Base-by-base conservation (phyloP, 2,797 vertebrate genomes). In the Sebastes minor region DNA sequence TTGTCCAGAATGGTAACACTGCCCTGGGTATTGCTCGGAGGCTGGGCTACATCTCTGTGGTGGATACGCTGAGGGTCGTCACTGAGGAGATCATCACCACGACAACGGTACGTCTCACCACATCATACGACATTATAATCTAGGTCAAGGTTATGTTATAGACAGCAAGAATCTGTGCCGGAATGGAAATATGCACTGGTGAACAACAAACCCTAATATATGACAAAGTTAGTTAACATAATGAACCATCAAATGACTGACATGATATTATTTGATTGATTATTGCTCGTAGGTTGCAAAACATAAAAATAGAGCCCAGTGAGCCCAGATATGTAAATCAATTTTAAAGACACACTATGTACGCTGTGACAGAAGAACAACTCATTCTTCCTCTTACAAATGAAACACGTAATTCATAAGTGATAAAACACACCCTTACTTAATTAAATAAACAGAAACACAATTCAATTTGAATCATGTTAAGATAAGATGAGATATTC, bases 11-110 rank as follows among this genome's bases (percentile, higher is more conserved):
- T 89, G 99, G 99, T 18, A 99, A 99, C 95, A 99, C 98, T 0
- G 98, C 99, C 76, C 93, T 99, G 93, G 98, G 98, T 0, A 99
- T 99, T 2, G 98, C 99, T 53, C 96, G 97, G 82, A 96, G 99
- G 10, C 96, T 99, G 88, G 99, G 99, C 82, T 99, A 99, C 87
- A 99, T 99, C 94, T 99, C 99, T 0, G 99, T 99, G 88, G 99
- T 99, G 16, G 99, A 99, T 89, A 99, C 98, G 0, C 95, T 99
- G 91, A 98, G 96, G 94, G 97, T 99, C 56, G 97, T 99, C 57
- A 99, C 99, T 0, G 98, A 99, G 92, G 99, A 99, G 89, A 96
- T 98, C 76, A 96, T 97, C 49, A 99, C 98, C 82, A 99, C 97
- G 52, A 99, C 98, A 60, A 99, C 98, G 64, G 98, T 98, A 92